phyloP scores from a whole-genome alignment of 2,888 invertebrate genomes.

The Caenorhabditis doughertyi region DNA sequence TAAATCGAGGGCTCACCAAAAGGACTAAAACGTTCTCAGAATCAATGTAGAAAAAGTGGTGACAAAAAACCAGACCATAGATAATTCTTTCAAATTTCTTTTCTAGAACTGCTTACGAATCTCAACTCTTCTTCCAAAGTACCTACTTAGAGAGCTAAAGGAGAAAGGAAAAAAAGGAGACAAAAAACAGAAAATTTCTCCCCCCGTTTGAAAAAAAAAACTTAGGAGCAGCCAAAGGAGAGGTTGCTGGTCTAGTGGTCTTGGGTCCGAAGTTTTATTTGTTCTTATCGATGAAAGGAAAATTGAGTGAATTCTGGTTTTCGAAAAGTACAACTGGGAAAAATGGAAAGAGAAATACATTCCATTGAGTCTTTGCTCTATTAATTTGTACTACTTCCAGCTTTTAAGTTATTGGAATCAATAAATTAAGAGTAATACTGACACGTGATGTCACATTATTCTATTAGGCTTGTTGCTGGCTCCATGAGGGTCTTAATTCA shows the following conservation, averaged over 20 bases:
- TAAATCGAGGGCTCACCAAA: too few relatives aligned
- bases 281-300: constrained; percentile 14
- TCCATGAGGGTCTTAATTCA: constrained; percentile 11
- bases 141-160: constrained; percentile 45
- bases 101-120: constrained; percentile 34
- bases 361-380: constrained; percentile 7
- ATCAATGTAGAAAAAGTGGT: background rate
- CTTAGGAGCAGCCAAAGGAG: background rate
- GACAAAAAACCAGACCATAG: constrained; percentile 28
- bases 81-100: constrained; percentile 28
- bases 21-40: background rate
- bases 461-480: constrained; percentile 9
- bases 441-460: constrained; percentile 28
- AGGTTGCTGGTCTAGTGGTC: constrained; percentile 26
- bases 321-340: constrained; percentile 19
- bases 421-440: constrained; percentile 22
- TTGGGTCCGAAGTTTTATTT: constrained; percentile 8
- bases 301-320: constrained; percentile 12
- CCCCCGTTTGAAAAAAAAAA: background rate
- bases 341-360: background rate
- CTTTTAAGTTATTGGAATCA: constrained; percentile 3
- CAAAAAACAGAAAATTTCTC: constrained; percentile 28
- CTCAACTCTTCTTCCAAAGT: constrained; percentile 40
- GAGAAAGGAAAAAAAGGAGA: background rate
- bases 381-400: background rate